These are phyloP conservation scores for Glyptemys insculpta DNA, from an alignment of 2,797 vertebrate species.

Conservation along the genomic window DNA sequence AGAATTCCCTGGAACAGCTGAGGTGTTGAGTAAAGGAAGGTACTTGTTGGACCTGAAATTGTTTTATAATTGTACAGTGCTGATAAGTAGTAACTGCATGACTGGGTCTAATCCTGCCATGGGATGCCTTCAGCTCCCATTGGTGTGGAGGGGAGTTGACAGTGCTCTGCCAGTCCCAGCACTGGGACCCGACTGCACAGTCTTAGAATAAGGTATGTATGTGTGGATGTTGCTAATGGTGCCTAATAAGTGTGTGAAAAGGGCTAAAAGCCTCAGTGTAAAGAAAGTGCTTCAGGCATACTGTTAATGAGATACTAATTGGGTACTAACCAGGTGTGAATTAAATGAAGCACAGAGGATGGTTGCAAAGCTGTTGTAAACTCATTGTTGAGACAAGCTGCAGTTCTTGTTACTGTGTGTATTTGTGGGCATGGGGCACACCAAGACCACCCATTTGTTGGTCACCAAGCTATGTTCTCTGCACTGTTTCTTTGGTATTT, in stretches of 20 bases:
- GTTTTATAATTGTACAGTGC: background rate
- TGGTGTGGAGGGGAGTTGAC: background rate
- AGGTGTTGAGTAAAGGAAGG: background rate
- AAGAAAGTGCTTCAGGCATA: background rate
- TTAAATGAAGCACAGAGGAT: background rate
- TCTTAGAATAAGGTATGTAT: background rate
- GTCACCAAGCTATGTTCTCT: background rate
- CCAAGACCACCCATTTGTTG: background rate
- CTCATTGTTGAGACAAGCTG: background rate
- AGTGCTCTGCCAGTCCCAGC: background rate
- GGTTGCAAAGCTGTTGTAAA: background rate
- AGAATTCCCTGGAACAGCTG: background rate
- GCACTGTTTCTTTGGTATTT: background rate
- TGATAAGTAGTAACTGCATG: background rate
- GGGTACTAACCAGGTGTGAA: background rate
- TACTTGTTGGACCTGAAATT: background rate
- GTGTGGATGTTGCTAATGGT: background rate
- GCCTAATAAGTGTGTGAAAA: background rate
- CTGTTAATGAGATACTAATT: conserved; percentile 30
- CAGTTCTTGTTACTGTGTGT: background rate
- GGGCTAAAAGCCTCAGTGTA: background rate
- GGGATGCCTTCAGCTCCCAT: background rate
- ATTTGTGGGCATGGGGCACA: background rate
- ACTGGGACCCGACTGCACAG: background rate
- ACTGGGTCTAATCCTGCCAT: background rate